phyloP scores from a whole-genome alignment of 2,113 vertebrate species.

The Fregata magnificens region DNA sequence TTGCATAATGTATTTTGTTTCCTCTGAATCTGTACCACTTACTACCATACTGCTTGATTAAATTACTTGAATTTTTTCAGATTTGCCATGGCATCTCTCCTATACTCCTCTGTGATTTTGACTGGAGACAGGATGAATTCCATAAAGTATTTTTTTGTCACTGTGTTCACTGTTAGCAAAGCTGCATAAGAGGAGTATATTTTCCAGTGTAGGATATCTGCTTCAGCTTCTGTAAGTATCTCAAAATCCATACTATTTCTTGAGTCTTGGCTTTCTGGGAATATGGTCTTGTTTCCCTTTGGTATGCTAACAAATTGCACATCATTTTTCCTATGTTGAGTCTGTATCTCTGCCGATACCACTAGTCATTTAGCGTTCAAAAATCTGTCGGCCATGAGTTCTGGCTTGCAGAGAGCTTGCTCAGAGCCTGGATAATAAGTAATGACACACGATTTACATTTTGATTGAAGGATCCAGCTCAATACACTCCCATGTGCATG shows the following conservation, averaged over 20 bases:
- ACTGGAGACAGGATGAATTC: background rate
- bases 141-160: background rate
- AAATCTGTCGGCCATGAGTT: conserved; percentile 8
- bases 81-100: background rate
- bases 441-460: conserved; percentile 24
- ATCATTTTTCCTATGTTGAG: background rate
- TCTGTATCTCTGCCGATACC: background rate
- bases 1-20: background rate
- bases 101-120: background rate
- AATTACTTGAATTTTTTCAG: background rate
- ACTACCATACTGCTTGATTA: background rate
- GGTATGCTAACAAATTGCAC: background rate
- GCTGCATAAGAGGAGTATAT: background rate
- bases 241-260: background rate
- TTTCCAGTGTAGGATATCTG: background rate
- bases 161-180: background rate
- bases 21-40: background rate
- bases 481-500: background rate
- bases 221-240: background rate
- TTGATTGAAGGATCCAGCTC: conserved; percentile 31
- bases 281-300: background rate
- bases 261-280: background rate
- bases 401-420: background rate
- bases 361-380: conserved; percentile 1
- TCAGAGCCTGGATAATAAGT: conserved; percentile 6